Conservation (phyloP, 2,797 vertebrate species). For the Semaprochilodus insignis region DNA sequence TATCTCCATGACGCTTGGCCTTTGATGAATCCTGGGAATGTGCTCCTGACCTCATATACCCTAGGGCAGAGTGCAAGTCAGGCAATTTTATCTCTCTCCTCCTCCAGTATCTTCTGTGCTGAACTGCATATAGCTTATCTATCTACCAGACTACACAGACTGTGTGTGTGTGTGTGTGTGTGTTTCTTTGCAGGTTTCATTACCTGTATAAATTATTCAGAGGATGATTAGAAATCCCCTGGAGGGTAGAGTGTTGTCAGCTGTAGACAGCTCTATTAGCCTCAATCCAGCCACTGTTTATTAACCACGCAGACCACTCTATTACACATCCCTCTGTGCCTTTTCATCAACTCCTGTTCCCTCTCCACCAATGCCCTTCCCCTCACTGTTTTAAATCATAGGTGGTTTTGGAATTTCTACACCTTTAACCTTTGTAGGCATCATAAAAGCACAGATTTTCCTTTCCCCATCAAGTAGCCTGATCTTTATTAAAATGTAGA, state of each 20-base stretch:
- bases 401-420: not conserved
- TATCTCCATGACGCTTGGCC: constrained; percentile 41
- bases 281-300: constrained; percentile 64
- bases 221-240: constrained; percentile 61
- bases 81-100: constrained; percentile 39
- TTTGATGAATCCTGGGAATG: constrained; percentile 45
- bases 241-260: constrained; percentile 53
- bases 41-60: constrained; percentile 47
- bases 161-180: constrained; percentile 28
- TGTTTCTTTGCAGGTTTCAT: constrained; percentile 63
- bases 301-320: constrained; percentile 58
- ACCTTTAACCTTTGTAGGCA: too few relatives aligned
- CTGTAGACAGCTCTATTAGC: constrained; percentile 66
- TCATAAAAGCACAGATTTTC: not conserved
- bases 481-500: not conserved
- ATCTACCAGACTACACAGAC: not conserved
- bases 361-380: not conserved
- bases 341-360: constrained; percentile 40
- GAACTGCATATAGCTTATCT: constrained; percentile 16
- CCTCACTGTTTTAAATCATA: not conserved
- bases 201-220: constrained; percentile 78
- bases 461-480: not conserved
- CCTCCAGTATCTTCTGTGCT: constrained; percentile 24
- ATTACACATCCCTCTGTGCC: constrained; percentile 44
- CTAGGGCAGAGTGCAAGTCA: constrained; percentile 15